Base-by-base conservation (phyloP, 2,888 invertebrate genomes). In the Trimorus sp. region DNA sequence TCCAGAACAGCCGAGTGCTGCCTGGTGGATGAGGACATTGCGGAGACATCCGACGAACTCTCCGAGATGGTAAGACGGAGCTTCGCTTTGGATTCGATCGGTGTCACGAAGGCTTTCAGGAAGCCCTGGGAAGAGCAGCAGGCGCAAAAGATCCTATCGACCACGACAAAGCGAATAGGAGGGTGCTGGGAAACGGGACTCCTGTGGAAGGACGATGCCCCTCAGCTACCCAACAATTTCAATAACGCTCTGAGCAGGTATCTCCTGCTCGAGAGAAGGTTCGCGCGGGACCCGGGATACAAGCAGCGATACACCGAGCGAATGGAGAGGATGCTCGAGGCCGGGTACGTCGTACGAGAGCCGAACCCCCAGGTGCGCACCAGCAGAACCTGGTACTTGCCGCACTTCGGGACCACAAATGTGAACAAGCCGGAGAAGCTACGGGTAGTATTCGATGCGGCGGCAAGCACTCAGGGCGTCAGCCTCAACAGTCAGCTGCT, bases 401-500 rank as follows among this genome's bases (percentile, higher is more conserved):
- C 71, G 1, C 73, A 79, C 51, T 73, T 79, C 49, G 86, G 88
- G 78, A 83, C 87, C 37, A 84, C 66, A 42, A 77, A 73, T 15
- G 79, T 79, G 1, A 79, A 84, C 58, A 85, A 86, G 63, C 86
- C 86, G 12, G 75, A 63, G 0, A 87, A 53, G 16, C 3, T 88
- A 1, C 79, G 87, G 6, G 54, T 88, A 0, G 86, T 88, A 0
- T 87, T 87, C 58, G 87, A 88, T 40, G 88, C 88, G 7, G 87
- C 88, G 0, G 87, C 87, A 12, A 75, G 77, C n/a, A 75, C 79
- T 0, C 51, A 84, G 7, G 85, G 85, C 6, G 65, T 66, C 0
- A 85, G 85, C 0, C 74, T 88, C 0, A 84, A 88, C 42, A 84
- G 84, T 42, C 48, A 82, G 7, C 62, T 91, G 7, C 40, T 90